Evolutionary conservation across 2,888 invertebrate species (phyloP).

Genomic region (Drosophila yooni): DNA sequence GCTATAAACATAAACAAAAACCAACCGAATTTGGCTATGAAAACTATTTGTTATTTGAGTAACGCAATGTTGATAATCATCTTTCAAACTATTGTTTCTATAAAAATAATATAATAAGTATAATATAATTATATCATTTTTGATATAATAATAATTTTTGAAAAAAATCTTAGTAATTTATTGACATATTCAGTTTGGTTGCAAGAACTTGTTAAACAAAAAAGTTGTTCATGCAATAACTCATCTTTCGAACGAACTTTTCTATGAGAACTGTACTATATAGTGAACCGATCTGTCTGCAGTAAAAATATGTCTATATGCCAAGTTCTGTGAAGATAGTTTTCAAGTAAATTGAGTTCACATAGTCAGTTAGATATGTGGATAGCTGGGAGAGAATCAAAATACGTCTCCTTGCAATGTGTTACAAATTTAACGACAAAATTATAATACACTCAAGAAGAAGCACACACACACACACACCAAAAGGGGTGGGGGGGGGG

Average conservation of each 20-base stretch:
- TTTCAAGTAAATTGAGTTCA: background rate
- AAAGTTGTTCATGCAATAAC: too few relatives aligned
- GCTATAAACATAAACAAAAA: background rate
- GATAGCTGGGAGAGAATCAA: background rate
- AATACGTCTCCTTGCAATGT: background rate
- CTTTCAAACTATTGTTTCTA: background rate
- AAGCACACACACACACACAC: background rate
- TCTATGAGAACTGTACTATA: background rate
- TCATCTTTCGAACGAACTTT: background rate
- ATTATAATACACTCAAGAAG: background rate
- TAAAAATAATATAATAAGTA: background rate
- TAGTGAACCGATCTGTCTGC: background rate
- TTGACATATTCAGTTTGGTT: background rate
- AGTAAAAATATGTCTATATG: background rate
- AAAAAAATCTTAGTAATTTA: too few relatives aligned
- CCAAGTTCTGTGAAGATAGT: background rate
- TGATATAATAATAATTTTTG: too few relatives aligned
- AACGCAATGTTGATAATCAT: background rate
- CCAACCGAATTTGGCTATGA: background rate
- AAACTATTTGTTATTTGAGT: background rate
- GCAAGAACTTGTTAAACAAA: background rate
- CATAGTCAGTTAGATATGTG: background rate
- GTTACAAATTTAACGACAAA: background rate
- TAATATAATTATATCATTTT: too few relatives aligned
- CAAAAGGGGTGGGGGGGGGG: background rate